Percentiles rank a stretch among this genome's conserved stretches.
Conservation (phyloP, 2,113 vertebrate genomes). For the Vidua chalybeata region DNA sequence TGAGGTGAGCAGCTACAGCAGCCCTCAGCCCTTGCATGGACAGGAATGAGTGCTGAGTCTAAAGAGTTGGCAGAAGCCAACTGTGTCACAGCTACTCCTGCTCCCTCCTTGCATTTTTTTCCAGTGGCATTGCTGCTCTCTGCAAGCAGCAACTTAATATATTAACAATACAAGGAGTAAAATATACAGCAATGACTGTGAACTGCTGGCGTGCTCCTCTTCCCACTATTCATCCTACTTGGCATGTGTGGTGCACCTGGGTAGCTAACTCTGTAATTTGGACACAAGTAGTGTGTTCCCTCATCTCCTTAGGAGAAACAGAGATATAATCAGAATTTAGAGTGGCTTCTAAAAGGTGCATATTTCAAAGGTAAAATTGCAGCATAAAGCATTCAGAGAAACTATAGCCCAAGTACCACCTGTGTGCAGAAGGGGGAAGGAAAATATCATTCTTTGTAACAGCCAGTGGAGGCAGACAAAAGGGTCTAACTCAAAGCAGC, state of each 20-base stretch:
- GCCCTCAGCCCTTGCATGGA: not conserved
- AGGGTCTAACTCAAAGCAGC: not conserved
- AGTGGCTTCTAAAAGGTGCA: not conserved
- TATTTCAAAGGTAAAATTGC: constrained; percentile 24
- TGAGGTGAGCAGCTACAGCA: not conserved
- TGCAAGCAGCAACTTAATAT: not conserved
- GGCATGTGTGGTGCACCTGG: not conserved
- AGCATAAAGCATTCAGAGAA: constrained; percentile 3
- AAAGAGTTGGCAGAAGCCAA: not conserved
- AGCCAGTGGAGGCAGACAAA: not conserved
- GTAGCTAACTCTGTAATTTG: not conserved
- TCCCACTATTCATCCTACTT: not conserved
- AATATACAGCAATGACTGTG: not conserved
- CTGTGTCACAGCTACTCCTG: not conserved
- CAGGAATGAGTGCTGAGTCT: not conserved
- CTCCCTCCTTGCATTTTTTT: not conserved
- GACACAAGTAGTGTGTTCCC: not conserved
- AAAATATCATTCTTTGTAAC: not conserved
- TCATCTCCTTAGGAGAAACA: constrained; percentile 11
- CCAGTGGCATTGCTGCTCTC: not conserved
- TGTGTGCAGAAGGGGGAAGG: not conserved
- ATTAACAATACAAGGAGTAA: not conserved
- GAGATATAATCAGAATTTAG: constrained; percentile 12
- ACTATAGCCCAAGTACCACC: not conserved
- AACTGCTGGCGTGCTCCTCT: not conserved